A percentile compares a stretch with the other conserved stretches of the same genome.
Conservation (phyloP, 2,797 vertebrate species). For the Rhinichthys osculus region DNA sequence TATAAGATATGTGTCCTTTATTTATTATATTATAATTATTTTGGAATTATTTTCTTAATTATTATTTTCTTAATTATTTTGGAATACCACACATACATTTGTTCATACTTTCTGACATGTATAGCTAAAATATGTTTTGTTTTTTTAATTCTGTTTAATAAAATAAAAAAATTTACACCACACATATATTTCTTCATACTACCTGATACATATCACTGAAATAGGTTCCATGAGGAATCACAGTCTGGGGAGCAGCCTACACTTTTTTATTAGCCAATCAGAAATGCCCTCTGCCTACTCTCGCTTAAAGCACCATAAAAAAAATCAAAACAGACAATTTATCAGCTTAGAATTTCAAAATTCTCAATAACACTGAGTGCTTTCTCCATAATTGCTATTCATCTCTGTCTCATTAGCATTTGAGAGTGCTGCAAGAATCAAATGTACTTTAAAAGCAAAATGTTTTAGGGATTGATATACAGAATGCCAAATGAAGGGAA, state of each 20-base stretch:
- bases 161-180: background rate
- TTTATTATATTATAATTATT: background rate
- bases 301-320: slow-evolving; percentile 19
- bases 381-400: slow-evolving; percentile 36
- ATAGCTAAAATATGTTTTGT: background rate
- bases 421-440: slow-evolving; percentile 40
- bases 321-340: slow-evolving; percentile 37
- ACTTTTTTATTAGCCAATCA: background rate
- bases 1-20: background rate
- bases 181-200: background rate
- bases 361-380: slow-evolving; percentile 32
- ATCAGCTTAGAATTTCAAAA: slow-evolving; percentile 29
- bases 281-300: background rate
- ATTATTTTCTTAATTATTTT: background rate
- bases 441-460: slow-evolving; percentile 15
- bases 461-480: slow-evolving; percentile 35
- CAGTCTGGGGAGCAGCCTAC: background rate
- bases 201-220: slow-evolving; percentile 3
- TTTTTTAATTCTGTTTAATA: background rate
- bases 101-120: background rate
- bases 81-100: background rate
- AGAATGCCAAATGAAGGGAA: background rate
- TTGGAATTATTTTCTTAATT: background rate
- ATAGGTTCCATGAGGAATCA: background rate
- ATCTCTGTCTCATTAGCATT: slow-evolving; percentile 35